Evolutionary conservation across 1,140 invertebrate species (phyloP), one percentile per base, ranked within the genome.

Genomic region (Ylistrum balloti): DNA sequence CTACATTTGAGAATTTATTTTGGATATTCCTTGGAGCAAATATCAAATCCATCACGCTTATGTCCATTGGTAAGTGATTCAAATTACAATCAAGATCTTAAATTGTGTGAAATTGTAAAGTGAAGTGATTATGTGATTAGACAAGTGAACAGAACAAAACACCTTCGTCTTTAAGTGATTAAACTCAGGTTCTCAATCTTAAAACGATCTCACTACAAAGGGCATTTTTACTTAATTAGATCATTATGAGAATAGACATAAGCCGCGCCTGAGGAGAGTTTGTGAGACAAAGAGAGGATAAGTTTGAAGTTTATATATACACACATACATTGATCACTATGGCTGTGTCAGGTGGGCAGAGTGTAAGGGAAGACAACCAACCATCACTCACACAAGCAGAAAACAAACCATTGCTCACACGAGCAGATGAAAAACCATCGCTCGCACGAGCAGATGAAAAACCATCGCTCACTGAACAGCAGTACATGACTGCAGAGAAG

Each of bases 401-500:
- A n/a, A n/a, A n/a, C n/a, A n/a, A n/a, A n/a, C n/a, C n/a, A n/a
- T n/a, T n/a, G n/a, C n/a, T n/a, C n/a, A n/a, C n/a, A n/a, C n/a
- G n/a, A n/a, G n/a, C n/a, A 74, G 56, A 74, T 22, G 56, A 74
- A 1, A 74, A 74, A 74, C 56, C 56, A 22, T 48, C 86, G 28
- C 34, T 45, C 33, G n/a, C 56, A 17, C 22, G 56, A n/a, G 22
- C 56, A 74, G 56, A 74, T 22, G 56, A 74, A 1, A 74, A 74
- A 74, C 56, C 56, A 22, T 48, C 86, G 28, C 34, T 45, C 33
- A 85, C 87, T 13, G 90, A 90, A 33, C 90, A 85, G 45, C 86
- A 90, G 41, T 90, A 90, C 33, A 45, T n/a, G 22, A 86, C 86
- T 33, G 89, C 91, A 45, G 85, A 92, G 48, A 90, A 90, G 28